Evolutionary conservation across 1,140 invertebrate genomes (phyloP), one percentile per base, ranked within the genome.

Genomic region (Magallana angulata): DNA sequence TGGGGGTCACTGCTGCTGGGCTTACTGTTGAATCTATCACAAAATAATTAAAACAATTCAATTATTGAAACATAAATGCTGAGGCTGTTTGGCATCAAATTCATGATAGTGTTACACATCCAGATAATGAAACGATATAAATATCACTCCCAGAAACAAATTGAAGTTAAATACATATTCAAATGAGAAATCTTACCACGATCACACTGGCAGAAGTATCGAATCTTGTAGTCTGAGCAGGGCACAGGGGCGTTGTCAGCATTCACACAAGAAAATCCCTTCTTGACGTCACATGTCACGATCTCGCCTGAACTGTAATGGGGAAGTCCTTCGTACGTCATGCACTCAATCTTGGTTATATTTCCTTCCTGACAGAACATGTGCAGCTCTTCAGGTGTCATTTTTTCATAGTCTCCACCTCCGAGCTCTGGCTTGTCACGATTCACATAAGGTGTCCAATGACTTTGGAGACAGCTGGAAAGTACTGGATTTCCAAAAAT

Each of bases 141-240:
- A 48, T 2, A 48, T 48, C 36, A 48, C 36, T 48, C 2, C 36
- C 5, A 48, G 36, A 48, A 2, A 48, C 36, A 48, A 1, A 48
- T 3, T 48, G 5, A 48, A 0, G 36, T 48, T 48, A 48, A 48
- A 48, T 48, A 48, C 36, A 48, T 5, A 2, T 48, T 48, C 2
- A 48, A 12, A 82, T n/a, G 30, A 58, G 12, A 57, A n/a, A 30
- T 14, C 62, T 80, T 80, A 68, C 62, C 30, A 11, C 24, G n/a
- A 7, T 87, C 68, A 86, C 95, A 95, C 18, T 93, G 83, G 87
- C 95, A 95, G 82, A 90, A 91, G 84, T 95, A 94, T 87, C 94
- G 91, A 30, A 95, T 92, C 90, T 95, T 94, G 89, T 94, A 94
- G 89, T 95, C 95, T 7, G 90, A 85, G 85, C 95, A 95, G 14